Base-by-base conservation (phyloP, 2,113 vertebrate species). In the Polypterus bichir region DNA sequence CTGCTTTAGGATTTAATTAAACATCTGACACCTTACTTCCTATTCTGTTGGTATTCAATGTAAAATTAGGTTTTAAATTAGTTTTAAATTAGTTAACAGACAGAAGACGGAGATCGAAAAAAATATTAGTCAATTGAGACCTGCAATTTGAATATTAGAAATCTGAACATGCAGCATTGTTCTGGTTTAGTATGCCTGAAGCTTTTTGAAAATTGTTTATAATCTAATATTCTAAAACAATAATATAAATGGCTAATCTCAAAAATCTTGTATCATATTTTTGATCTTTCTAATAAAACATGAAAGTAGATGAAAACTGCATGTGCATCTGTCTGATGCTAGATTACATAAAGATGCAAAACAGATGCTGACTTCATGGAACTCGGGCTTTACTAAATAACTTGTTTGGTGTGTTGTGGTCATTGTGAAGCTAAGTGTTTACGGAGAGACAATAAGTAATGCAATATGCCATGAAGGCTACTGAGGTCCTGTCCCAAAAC, bases 31-130 rank as follows among this genome's bases (percentile, higher is more conserved):
- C 60, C 78, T 76, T 77, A 70, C 77, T 81, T 78, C 75, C 80
- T 74, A 70, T 74, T 74, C 68, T 77, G 72, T 78, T 81, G 77
- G 65, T 67, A 77, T 74, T 66, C 70, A 69, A 77, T 81, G 78
- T 76, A 77, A 72, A 80, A 79, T 80, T 81, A 75, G 78, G 78
- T 79, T 86, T 83, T 81, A 83, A 81, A 75, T 78, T 77, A 73
- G 73, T 74, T 73, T 57, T 66, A 71, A 59, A 73, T 73, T 71
- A 71, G 72, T 79, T 65, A 73, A 79, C 76, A 79, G 76, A 47
- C 59, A 48, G 9, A 45, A 61, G 49, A 51, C 49, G 9, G 49
- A 11, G 47, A 60, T 60, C 47, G 7, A 47, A 46, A 54, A 49
- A 48, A 54, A 59, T n/a, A 51, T 62, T 61, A 45, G 59, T 46